These are phyloP conservation scores for Patella caerulea DNA, from an alignment of 2,888 invertebrate species.

Conservation along the genomic window DNA sequence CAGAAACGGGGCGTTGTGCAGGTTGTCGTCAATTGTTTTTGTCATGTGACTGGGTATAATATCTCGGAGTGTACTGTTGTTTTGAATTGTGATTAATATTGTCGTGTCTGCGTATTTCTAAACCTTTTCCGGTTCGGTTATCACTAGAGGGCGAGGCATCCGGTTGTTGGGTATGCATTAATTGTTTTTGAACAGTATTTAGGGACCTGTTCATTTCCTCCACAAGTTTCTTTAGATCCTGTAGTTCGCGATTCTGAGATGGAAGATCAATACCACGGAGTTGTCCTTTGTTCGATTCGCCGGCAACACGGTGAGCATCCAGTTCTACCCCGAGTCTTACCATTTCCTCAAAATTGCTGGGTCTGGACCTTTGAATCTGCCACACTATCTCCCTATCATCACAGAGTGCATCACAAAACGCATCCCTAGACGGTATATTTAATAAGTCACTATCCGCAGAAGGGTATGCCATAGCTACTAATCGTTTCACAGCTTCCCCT, in stretches of 20 bases:
- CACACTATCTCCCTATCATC: not conserved
- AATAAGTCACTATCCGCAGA: constrained; percentile 4
- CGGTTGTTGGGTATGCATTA: not conserved
- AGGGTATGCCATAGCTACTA: not conserved
- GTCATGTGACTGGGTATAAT: too few relatives aligned
- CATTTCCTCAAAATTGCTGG: not conserved
- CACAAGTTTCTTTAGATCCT: not conserved
- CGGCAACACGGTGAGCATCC: not conserved
- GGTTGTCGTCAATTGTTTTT: too few relatives aligned
- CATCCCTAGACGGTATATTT: not conserved
- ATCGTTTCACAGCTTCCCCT: not conserved
- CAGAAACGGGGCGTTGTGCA: too few relatives aligned
- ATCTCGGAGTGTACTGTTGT: too few relatives aligned
- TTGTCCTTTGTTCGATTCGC: not conserved
- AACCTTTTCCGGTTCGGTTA: too few relatives aligned
- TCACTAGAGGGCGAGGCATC: too few relatives aligned
- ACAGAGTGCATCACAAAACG: constrained; percentile 1
- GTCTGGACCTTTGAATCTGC: constrained; percentile 8
- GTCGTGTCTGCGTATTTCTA: too few relatives aligned
- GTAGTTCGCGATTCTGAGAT: too few relatives aligned
- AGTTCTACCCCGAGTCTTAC: not conserved
- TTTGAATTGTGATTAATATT: too few relatives aligned
- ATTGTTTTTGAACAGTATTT: not conserved
- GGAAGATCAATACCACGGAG: too few relatives aligned
- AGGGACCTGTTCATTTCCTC: not conserved